Base-by-base conservation (phyloP, 2,888 invertebrate genomes). In the Ichneumoninae sp. region DNA sequence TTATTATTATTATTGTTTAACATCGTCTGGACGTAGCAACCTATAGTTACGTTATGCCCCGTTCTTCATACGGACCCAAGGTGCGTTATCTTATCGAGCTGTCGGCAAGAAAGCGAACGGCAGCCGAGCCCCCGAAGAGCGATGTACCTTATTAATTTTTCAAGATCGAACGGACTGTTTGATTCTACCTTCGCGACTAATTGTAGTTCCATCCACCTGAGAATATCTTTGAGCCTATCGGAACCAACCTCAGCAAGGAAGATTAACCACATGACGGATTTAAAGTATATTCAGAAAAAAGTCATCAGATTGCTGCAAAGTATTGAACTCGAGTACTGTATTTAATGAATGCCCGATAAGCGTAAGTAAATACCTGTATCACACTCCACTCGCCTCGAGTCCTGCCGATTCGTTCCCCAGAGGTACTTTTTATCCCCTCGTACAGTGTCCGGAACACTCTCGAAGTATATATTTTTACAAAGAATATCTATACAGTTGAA, bases 301-400 rank as follows among this genome's bases (percentile, higher is more conserved):
- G n/a, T 33, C 1, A 8, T 36, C 26, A 26, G 50, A 10, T 16
- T 44, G 2, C 73, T 54, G 65, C 66, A 68, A 13, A 69, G 33
- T 40, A 47, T 47, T 8, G 22, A 26, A 47, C 65, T 73, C 73
- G 80, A 80, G 80, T 73, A 54, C 73, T 33, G 50, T 47, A 71
- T 63, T 54, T 65, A 65, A 57, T 60, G 50, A 13, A 40, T 63
- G 75, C 44, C 57, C 40, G 75, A 75, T 52, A 60, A 75, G 74
- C 69, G 68, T 77, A 76, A 63, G 80, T 71, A 81, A 83, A 85
- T 83, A 83, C 74, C 83, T 65, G 80, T 83, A 85, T 83, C 78
- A 74, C 82, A 83, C 69, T 80, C 83, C 80, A 77, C 84, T 83
- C 75, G 50, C 69, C 75, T 78, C 50, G 74, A 74, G 74, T 68